Percentiles rank a stretch among this genome's conserved stretches.
phyloP scores from a whole-genome alignment of 1,140 invertebrate species.

The Mycetomoellerius zeteki region DNA sequence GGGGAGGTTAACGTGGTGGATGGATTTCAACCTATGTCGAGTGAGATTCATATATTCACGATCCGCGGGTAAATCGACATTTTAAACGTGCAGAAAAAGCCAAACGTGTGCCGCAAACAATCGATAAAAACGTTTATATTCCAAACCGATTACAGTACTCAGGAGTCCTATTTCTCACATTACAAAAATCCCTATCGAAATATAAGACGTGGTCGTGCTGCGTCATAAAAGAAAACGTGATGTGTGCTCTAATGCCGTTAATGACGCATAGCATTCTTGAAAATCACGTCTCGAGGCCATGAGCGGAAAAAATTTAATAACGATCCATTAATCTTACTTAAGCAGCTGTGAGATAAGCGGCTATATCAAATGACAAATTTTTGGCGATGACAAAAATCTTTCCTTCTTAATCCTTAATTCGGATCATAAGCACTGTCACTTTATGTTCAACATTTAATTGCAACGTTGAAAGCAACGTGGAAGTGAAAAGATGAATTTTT shows the following conservation, averaged over 20 bases:
- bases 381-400: constrained; percentile 5
- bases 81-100: constrained; percentile 49
- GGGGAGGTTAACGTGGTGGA: not conserved
- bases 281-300: not conserved
- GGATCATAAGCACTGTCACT: not conserved
- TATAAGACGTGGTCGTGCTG: constrained; percentile 38
- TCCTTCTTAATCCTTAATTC: constrained; percentile 18
- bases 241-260: constrained; percentile 9
- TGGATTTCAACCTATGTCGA: constrained; percentile 1
- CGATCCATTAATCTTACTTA: constrained; percentile 54
- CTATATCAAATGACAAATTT: constrained; percentile 41
- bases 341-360: constrained; percentile 8
- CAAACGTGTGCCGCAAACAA: constrained; percentile 56
- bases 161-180: constrained; percentile 63
- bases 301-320: constrained; percentile 26
- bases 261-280: constrained; percentile 9
- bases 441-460: not conserved
- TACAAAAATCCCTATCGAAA: constrained; percentile 17
- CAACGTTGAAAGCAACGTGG: not conserved
- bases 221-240: constrained; percentile 52
- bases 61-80: constrained; percentile 39
- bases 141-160: constrained; percentile 38
- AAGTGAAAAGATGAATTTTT: not conserved
- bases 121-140: constrained; percentile 60
- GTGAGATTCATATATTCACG: constrained; percentile 41